Conservation (phyloP, 2,888 invertebrate species). For the Archaeoteleia sp. region DNA sequence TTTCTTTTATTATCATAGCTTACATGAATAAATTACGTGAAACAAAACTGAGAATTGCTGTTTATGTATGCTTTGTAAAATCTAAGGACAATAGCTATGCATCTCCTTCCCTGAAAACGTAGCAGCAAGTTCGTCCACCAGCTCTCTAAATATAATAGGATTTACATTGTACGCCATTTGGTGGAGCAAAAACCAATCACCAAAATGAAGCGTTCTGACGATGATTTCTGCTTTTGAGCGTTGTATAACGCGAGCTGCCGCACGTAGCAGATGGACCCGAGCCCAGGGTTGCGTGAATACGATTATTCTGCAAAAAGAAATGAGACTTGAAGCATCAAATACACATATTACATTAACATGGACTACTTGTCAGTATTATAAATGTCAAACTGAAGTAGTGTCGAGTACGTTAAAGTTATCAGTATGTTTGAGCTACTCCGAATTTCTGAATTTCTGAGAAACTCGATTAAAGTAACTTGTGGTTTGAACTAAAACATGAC, state of each 20-base stretch:
- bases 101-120: slow-evolving; percentile 8
- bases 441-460: too few relatives aligned
- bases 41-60: too few relatives aligned
- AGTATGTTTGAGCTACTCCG: too few relatives aligned
- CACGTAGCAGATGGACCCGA: slow-evolving; percentile 79
- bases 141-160: slow-evolving; percentile 80
- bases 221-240: slow-evolving; percentile 77
- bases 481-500: too few relatives aligned
- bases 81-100: too few relatives aligned
- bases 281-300: slow-evolving; percentile 78
- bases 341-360: too few relatives aligned
- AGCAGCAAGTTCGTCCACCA: slow-evolving; percentile 77
- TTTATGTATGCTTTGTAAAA: too few relatives aligned
- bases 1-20: not conserved
- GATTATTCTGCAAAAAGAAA: slow-evolving; percentile 66
- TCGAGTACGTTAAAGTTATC: too few relatives aligned
- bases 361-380: too few relatives aligned
- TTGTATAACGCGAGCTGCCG: slow-evolving; percentile 78
- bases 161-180: slow-evolving; percentile 86
- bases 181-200: slow-evolving; percentile 87
- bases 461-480: too few relatives aligned
- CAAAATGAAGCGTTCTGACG: slow-evolving; percentile 78
- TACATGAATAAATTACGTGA: not conserved
- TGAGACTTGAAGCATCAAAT: slow-evolving; percentile 1
- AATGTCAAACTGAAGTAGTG: too few relatives aligned